phyloP scores from a whole-genome alignment of 2,113 vertebrate species.

The Empidonax alnorum region DNA sequence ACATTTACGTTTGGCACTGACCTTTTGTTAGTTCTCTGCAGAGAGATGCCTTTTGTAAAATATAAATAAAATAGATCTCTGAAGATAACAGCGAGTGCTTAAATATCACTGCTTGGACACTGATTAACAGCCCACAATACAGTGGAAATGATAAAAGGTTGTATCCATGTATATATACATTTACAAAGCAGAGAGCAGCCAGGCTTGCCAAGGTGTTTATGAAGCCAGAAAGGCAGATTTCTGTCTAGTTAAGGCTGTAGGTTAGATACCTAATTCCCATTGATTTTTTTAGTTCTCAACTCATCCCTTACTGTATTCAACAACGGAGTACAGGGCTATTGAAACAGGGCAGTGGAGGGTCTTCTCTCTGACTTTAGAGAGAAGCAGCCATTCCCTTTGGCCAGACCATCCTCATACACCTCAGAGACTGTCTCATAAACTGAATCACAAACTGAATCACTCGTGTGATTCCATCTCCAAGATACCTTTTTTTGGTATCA shows the following conservation, averaged over 20 bases:
- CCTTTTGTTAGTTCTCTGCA: slow-evolving; percentile 47
- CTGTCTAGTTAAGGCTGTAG: not conserved
- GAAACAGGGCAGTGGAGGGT: not conserved
- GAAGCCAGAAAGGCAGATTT: not conserved
- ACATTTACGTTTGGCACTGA: slow-evolving; percentile 39
- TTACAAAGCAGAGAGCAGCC: not conserved
- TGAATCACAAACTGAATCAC: not conserved
- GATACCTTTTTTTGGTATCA: not conserved
- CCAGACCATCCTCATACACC: not conserved
- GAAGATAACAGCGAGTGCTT: not conserved
- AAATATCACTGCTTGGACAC: slow-evolving; percentile 31
- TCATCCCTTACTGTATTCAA: not conserved
- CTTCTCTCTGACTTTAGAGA: not conserved
- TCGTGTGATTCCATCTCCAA: not conserved
- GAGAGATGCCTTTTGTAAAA: slow-evolving; percentile 46
- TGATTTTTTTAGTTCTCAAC: not conserved
- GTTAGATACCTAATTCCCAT: not conserved
- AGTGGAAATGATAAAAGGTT: not conserved
- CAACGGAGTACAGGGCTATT: not conserved
- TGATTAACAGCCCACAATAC: not conserved
- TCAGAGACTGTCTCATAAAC: not conserved
- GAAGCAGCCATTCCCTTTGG: not conserved
- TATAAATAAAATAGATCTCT: slow-evolving; percentile 45
- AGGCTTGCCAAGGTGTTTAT: not conserved
- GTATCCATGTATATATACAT: not conserved